Evolutionary conservation across 2,113 vertebrate genomes (phyloP), one percentile per base, ranked within the genome.

Genomic region (Erpornis zantholeuca): DNA sequence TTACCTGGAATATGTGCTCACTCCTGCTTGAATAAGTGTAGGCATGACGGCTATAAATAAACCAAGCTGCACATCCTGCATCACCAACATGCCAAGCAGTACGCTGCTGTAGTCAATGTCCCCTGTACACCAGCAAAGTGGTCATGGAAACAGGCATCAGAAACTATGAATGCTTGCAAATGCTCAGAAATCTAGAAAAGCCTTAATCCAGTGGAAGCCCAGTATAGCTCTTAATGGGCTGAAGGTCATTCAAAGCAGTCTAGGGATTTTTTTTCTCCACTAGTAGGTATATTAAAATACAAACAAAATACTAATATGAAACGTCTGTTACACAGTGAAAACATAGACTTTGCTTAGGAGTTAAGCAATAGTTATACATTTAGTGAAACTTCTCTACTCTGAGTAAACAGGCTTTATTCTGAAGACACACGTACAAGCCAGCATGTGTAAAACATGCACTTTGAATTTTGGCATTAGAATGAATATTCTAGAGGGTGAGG

Each of bases 31-130:
- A 83, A 99, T 98, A 53, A 99, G 98, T 1, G 99, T 99, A 19
- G 99, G 99, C 99, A 99, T 98, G 85, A 98, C 93, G 4, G 99
- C 99, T 5, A 99, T 99, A 95, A 99, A 99, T 50, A 99, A 97
- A 19, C 99, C 99, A 35, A 99, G 98, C 97, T 99, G 99, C 87
- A 99, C 99, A 59, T 99, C 99, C 93, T 99, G 99, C 98, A 98
- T 99, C 82, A 99, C 99, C 68, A 99, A 96, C 98, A 99, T 99
- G 52, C 99, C 99, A 18, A 99, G 98, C 8, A 99, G 97, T 91
- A 99, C 98, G 0, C 98, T 98, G 71, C 99, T 99, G 96, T 99
- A 99, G 90, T 99, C 99, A 54, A 98, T 94, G 36, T 99, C 99
- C 35, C 98, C 99, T 99, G 97, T 42, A 56, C 54, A 71, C 22